Conservation (phyloP, 2,113 vertebrate species). For the Neolamprologus caudopunctatus region DNA sequence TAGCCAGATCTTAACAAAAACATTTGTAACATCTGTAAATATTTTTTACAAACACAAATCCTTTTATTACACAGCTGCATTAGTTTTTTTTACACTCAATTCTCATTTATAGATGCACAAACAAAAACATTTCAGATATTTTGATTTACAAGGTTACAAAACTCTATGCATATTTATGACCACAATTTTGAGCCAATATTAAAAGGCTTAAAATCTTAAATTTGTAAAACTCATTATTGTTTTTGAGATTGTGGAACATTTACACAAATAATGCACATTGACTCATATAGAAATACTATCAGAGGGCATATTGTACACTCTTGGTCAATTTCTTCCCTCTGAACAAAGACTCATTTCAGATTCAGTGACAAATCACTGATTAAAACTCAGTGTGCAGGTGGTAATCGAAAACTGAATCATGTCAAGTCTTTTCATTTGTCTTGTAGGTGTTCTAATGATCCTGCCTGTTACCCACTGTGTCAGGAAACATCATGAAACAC, state of each 20-base stretch:
- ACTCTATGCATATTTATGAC: neutral
- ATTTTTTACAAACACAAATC: neutral
- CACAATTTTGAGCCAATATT: neutral
- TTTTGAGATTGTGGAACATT: neutral
- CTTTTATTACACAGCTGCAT: neutral
- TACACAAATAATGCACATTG: neutral
- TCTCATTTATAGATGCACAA: neutral
- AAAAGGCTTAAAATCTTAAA: neutral
- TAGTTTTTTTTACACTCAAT: neutral
- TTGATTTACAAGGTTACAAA: neutral
- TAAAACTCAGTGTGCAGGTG: neutral
- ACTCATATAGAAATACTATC: neutral
- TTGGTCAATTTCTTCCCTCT: neutral
- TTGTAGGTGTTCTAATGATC: slow-evolving; percentile 44
- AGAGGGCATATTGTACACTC: neutral
- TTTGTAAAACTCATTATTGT: neutral
- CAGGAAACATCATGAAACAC: slow-evolving; percentile 6
- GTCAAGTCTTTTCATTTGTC: slow-evolving; percentile 14
- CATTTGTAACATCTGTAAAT: neutral
- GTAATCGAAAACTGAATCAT: slow-evolving; percentile 10
- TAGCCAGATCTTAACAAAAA: neutral
- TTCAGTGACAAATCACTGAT: neutral
- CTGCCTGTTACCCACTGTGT: slow-evolving; percentile 27
- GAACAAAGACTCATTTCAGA: neutral
- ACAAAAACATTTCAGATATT: rapidly evolving